These are phyloP conservation scores for Odontomachus brunneus DNA, from an alignment of 1,140 invertebrate genomes.

Conservation along the genomic window DNA sequence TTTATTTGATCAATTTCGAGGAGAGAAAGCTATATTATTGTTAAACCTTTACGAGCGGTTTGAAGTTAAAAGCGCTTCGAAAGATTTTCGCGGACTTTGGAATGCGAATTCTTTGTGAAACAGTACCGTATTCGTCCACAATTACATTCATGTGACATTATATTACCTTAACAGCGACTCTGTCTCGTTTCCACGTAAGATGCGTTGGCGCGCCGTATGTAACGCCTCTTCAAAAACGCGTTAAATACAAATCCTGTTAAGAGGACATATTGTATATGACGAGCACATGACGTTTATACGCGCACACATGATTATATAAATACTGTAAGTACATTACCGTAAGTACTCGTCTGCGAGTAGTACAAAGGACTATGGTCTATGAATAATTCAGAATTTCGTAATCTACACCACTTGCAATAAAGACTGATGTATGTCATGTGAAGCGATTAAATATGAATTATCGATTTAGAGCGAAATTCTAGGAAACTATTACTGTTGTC, in stretches of 20 bases:
- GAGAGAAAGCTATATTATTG: too few relatives aligned
- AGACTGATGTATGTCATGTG: neutral
- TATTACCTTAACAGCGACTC: slow-evolving; percentile 39
- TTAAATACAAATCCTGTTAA: slow-evolving; percentile 39
- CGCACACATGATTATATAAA: slow-evolving; percentile 11
- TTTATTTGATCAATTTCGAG: too few relatives aligned
- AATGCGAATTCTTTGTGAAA: neutral
- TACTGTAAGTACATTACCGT: neutral
- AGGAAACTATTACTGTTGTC: neutral
- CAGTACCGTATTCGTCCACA: slow-evolving; percentile 39
- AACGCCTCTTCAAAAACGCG: slow-evolving; percentile 32
- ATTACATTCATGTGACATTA: slow-evolving; percentile 30
- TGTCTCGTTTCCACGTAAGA: slow-evolving; percentile 31
- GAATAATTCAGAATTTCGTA: neutral
- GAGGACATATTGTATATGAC: neutral
- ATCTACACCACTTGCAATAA: neutral
- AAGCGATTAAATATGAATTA: neutral
- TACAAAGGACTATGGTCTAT: neutral
- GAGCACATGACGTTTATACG: neutral
- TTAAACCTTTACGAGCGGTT: slow-evolving; percentile 25
- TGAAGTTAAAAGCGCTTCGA: slow-evolving; percentile 15
- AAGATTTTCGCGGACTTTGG: neutral
- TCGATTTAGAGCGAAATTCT: neutral
- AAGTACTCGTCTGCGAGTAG: neutral
- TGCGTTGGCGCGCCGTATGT: slow-evolving; percentile 26